These are phyloP conservation scores for Tetranychus cinnabarinus DNA, from an alignment of 1,140 invertebrate species.

Conservation along the genomic window DNA sequence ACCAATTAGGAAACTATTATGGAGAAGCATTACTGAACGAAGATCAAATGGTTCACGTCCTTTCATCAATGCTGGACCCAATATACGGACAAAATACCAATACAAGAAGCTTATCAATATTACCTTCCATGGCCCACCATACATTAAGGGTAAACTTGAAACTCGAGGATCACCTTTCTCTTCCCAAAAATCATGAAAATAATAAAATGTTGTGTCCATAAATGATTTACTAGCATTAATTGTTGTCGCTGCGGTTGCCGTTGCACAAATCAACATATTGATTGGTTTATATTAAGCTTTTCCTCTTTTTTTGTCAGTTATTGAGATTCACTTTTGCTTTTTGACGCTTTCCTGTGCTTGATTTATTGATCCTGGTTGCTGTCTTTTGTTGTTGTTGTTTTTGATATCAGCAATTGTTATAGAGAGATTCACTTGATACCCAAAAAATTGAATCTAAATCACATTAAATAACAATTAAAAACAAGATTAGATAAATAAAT, in stretches of 20 bases:
- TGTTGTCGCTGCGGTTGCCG: background rate
- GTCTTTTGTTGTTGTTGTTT: too few relatives aligned
- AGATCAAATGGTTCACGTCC: conserved; percentile 22
- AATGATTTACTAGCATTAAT: background rate
- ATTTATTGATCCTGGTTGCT: too few relatives aligned
- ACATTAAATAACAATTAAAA: too few relatives aligned
- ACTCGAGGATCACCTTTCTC: conserved; percentile 5
- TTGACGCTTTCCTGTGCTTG: too few relatives aligned
- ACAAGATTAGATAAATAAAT: too few relatives aligned
- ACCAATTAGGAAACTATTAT: conserved; percentile 21
- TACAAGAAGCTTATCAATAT: conserved; percentile 46
- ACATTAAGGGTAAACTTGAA: conserved; percentile 25
- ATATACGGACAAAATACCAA: conserved; percentile 52
- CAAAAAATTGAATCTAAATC: too few relatives aligned
- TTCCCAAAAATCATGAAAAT: conserved; percentile 6
- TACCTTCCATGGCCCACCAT: conserved; percentile 3
- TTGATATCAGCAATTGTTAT: too few relatives aligned
- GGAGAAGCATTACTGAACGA: conserved; percentile 19
- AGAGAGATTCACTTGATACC: too few relatives aligned
- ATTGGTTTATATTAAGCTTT: too few relatives aligned
- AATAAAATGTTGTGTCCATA: background rate
- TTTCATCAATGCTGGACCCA: conserved; percentile 23
- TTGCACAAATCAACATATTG: too few relatives aligned
- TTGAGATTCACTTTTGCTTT: too few relatives aligned
- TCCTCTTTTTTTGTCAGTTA: too few relatives aligned